Evolutionary conservation across 2,113 vertebrate genomes (phyloP).

Genomic region (Hemichromis elongatus): DNA sequence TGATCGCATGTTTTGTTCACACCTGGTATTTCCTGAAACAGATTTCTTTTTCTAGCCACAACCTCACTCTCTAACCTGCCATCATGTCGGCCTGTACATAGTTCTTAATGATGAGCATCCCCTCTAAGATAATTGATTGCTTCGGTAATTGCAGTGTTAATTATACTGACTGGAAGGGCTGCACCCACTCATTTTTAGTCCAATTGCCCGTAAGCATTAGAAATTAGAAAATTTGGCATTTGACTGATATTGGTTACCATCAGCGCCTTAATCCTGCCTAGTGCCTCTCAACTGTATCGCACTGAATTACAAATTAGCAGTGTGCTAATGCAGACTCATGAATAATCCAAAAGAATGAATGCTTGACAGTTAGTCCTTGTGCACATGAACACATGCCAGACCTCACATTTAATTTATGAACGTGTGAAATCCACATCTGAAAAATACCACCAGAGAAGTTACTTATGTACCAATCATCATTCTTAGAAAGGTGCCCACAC

Average conservation of each 20-base stretch:
- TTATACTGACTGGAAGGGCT: background rate
- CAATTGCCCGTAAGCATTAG: constrained; percentile 19
- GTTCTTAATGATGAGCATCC: constrained; percentile 3
- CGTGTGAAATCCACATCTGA: constrained; percentile 16
- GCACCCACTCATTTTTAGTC: constrained; percentile 15
- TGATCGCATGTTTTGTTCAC: background rate
- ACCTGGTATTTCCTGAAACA: background rate
- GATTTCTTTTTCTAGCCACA: background rate
- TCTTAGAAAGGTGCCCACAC: background rate
- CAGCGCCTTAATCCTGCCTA: constrained; percentile 22
- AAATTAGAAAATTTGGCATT: constrained; percentile 24
- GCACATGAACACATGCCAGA: constrained; percentile 16
- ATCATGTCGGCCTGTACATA: background rate
- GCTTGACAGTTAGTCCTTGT: constrained; percentile 12
- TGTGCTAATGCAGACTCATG: constrained; percentile 53
- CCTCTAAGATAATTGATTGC: constrained; percentile 7
- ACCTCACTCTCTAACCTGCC: background rate
- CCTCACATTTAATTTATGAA: constrained; percentile 35
- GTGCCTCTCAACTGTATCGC: constrained; percentile 44
- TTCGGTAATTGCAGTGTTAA: constrained; percentile 44
- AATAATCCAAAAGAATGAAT: constrained; percentile 51
- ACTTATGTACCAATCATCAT: background rate
- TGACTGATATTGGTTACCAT: constrained; percentile 35
- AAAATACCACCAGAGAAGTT: constrained; percentile 8
- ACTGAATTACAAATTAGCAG: constrained; percentile 56